A percentile compares a stretch with the other conserved stretches of the same genome.
Evolutionary conservation across 2,113 vertebrate species (phyloP).

Genomic region (Orthonyx spaldingii): DNA sequence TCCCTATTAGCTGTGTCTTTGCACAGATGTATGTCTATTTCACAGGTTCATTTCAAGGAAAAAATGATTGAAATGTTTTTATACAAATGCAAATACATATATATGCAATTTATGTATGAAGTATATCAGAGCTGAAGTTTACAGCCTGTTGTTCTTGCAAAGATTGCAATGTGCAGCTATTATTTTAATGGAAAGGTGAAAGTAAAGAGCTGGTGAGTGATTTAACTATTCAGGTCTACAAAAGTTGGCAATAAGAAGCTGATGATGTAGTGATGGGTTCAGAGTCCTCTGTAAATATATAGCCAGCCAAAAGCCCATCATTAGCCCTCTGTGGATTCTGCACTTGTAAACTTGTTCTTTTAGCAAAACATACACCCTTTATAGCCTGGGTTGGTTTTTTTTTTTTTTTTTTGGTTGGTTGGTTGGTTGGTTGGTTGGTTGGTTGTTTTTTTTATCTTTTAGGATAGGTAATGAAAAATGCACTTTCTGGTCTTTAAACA

Average conservation of each 20-base stretch:
- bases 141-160: constrained; percentile 29
- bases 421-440: not conserved
- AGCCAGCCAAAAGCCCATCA: not conserved
- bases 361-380: not conserved
- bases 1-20: constrained; percentile 32
- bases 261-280: not conserved
- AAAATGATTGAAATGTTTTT: constrained; percentile 46
- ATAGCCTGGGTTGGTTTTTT: not conserved
- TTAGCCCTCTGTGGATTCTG: not conserved
- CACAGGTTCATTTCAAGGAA: constrained; percentile 29
- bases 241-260: constrained; percentile 37
- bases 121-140: constrained; percentile 25
- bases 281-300: not conserved
- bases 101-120: constrained; percentile 36
- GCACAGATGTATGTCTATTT: constrained; percentile 39
- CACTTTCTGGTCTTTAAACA: not conserved
- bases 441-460: not conserved
- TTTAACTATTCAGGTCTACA: not conserved
- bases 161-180: constrained; percentile 1
- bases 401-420: not conserved
- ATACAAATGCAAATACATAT: constrained; percentile 23
- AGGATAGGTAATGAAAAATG: not conserved
- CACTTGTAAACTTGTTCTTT: not conserved
- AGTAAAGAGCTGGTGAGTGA: not conserved
- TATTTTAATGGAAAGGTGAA: constrained; percentile 57